Percentiles rank a stretch among this genome's conserved stretches.
Conservation (phyloP, 2,797 vertebrate species). For the Oreochromis grahami region DNA sequence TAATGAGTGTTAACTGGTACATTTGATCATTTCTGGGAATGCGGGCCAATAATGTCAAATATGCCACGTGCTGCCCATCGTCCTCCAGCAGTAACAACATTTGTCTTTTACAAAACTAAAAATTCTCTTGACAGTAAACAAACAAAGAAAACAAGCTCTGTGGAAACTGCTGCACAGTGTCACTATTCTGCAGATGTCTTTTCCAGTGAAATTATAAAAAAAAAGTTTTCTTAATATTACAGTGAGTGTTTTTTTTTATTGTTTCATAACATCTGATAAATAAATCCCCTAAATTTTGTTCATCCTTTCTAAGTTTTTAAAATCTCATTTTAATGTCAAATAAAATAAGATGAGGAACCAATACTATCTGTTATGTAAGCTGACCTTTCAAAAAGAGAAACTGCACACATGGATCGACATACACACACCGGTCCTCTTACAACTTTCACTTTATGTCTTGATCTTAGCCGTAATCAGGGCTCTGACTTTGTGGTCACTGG, state of each 20-base stretch:
- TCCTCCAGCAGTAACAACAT: not conserved
- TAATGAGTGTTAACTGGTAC: slow-evolving; percentile 1
- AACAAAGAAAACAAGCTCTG: not conserved
- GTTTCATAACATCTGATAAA: not conserved
- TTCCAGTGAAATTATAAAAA: not conserved
- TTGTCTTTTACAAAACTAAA: not conserved
- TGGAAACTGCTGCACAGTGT: not conserved
- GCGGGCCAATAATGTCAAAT: not conserved
- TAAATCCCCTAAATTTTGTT: not conserved
- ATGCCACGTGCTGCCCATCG: not conserved
- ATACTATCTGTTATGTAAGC: slow-evolving; percentile 36
- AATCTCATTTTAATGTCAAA: slow-evolving; percentile 8
- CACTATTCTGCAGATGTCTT: slow-evolving; percentile 17
- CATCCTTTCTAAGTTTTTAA: not conserved
- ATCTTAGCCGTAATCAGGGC: slow-evolving; percentile 77
- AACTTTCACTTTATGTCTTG: slow-evolving; percentile 19
- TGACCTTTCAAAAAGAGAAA: slow-evolving; percentile 55
- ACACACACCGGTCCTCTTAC: not conserved
- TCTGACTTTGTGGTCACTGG: slow-evolving; percentile 76
- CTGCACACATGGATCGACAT: not conserved
- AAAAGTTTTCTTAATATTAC: not conserved
- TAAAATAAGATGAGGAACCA: slow-evolving; percentile 23
- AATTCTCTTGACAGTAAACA: not conserved
- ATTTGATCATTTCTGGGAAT: slow-evolving; percentile 30
- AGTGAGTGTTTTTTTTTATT: not conserved